phyloP scores from a whole-genome alignment of 2,888 invertebrate species.

The Drosophila borborema region DNA sequence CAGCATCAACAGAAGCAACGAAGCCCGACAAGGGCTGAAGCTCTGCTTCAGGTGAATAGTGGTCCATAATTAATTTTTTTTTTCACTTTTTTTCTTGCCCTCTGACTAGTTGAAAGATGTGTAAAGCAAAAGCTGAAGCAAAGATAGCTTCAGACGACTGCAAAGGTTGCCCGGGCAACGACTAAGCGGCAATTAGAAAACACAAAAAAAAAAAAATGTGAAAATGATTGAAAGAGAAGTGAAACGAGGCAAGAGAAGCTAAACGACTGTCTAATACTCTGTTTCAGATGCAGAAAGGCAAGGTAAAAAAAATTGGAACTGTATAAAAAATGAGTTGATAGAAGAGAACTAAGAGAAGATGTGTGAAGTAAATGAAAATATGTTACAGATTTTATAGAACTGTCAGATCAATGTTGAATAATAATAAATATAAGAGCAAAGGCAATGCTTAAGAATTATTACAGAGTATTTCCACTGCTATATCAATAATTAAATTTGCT shows the following conservation, averaged over 20 bases:
- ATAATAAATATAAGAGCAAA: background rate
- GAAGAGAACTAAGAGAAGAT: background rate
- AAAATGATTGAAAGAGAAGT: constrained; percentile 7
- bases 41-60: constrained; percentile 42
- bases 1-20: background rate
- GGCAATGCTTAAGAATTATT: no score
- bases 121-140: constrained; percentile 1
- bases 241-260: background rate
- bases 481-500: background rate
- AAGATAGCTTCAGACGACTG: constrained; percentile 21
- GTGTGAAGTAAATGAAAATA: background rate
- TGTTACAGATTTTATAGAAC: background rate
- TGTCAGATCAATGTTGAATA: background rate
- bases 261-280: background rate
- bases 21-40: constrained; percentile 1
- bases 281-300: background rate
- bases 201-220: background rate
- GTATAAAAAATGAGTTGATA: background rate
- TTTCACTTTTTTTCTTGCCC: background rate
- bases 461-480: background rate
- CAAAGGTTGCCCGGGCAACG: constrained; percentile 59
- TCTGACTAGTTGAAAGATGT: constrained; percentile 23
- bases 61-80: constrained; percentile 67
- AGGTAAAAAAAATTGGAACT: background rate
- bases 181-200: constrained; percentile 30